phyloP scores from a whole-genome alignment of 1,140 invertebrate species.

The Contarinia nasturtii region DNA sequence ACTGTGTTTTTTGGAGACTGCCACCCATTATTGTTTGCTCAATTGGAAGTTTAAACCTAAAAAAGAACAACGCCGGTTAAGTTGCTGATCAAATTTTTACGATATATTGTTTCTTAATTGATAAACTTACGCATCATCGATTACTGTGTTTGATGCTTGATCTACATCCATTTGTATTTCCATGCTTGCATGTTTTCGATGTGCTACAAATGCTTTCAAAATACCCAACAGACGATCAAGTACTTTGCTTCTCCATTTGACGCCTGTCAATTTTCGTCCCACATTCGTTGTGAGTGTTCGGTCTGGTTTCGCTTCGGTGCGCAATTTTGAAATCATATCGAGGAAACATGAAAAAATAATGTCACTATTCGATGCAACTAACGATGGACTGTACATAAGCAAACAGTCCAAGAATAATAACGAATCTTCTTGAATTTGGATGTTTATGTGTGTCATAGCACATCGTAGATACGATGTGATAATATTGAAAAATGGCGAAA shows the following conservation, averaged over 20 bases:
- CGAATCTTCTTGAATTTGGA: slow-evolving; percentile 60
- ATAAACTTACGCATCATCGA: too few relatives aligned
- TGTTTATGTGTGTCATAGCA: slow-evolving; percentile 71
- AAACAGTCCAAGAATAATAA: slow-evolving; percentile 54
- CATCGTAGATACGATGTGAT: slow-evolving; percentile 60
- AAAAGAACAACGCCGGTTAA: too few relatives aligned
- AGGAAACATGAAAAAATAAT: slow-evolving; percentile 58
- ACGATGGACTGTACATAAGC: slow-evolving; percentile 33
- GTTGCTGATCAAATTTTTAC: too few relatives aligned
- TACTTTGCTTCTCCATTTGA: slow-evolving; percentile 57
- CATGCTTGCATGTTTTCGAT: too few relatives aligned
- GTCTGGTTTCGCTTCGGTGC: slow-evolving; percentile 35
- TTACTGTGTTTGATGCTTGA: too few relatives aligned
- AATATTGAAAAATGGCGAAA: slow-evolving; percentile 49
- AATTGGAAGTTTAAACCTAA: too few relatives aligned
- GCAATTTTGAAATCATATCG: slow-evolving; percentile 54
- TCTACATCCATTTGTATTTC: too few relatives aligned
- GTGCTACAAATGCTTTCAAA: slow-evolving; percentile 26
- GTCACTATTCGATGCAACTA: slow-evolving; percentile 39
- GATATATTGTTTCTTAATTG: too few relatives aligned
- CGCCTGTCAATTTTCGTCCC: slow-evolving; percentile 42
- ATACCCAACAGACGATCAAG: slow-evolving; percentile 40
- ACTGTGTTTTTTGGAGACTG: background rate
- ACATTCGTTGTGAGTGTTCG: slow-evolving; percentile 41
- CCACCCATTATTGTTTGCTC: background rate